These are phyloP conservation scores for Drosophila heteroneura DNA, from an alignment of 2,888 invertebrate species.

Conservation along the genomic window DNA sequence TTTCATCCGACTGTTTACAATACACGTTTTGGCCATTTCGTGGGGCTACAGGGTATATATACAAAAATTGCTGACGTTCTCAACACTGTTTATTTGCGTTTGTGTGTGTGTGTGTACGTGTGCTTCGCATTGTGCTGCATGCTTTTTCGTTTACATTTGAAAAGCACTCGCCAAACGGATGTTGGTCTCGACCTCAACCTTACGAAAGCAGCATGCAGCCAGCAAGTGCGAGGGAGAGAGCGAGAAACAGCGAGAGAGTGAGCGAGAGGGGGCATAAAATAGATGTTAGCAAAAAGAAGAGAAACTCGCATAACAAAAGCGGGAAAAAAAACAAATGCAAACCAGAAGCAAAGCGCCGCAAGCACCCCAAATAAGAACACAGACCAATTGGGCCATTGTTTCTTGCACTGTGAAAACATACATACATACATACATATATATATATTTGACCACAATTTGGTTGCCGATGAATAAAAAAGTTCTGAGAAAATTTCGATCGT, in stretches of 20 bases:
- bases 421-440: not conserved
- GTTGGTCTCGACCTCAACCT: slow-evolving; percentile 83
- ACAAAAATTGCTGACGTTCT: slow-evolving; percentile 19
- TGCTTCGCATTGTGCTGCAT: slow-evolving; percentile 73
- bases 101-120: slow-evolving; percentile 11
- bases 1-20: not conserved
- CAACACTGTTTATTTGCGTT: slow-evolving; percentile 10
- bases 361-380: slow-evolving; percentile 31
- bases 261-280: slow-evolving; percentile 8
- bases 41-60: slow-evolving; percentile 5
- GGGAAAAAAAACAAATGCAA: slow-evolving; percentile 7
- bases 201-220: slow-evolving; percentile 38
- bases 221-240: not conserved
- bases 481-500: slow-evolving; percentile 53
- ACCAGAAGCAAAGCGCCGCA: slow-evolving; percentile 39
- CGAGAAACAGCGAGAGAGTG: not conserved
- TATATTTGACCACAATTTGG: slow-evolving; percentile 2
- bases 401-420: slow-evolving; percentile 17
- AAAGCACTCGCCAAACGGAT: slow-evolving; percentile 79
- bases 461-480: slow-evolving; percentile 23
- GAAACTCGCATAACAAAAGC: slow-evolving; percentile 42
- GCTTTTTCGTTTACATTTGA: slow-evolving; percentile 78
- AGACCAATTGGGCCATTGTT: slow-evolving; percentile 53
- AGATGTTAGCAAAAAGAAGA: slow-evolving; percentile 8
- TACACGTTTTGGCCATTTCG: not conserved